These are phyloP conservation scores for Lochmaea capreae DNA, from an alignment of 2,888 invertebrate genomes.

Conservation along the genomic window DNA sequence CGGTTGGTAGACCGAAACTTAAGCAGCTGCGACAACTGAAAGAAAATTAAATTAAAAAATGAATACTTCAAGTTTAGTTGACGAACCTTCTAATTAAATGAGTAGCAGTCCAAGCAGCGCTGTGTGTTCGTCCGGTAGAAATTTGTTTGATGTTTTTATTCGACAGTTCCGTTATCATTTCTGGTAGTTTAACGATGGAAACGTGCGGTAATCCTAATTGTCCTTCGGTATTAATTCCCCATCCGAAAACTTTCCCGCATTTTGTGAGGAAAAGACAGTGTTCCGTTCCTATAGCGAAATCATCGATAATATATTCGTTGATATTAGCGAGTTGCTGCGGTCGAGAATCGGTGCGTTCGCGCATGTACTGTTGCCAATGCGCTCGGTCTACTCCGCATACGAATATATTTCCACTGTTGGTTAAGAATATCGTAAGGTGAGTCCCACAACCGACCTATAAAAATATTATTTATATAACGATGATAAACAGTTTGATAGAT, in stretches of 20 bases:
- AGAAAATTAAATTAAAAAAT: not conserved
- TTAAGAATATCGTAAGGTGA: conserved; percentile 73
- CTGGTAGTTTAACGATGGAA: conserved; percentile 70
- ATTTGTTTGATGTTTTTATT: conserved; percentile 71
- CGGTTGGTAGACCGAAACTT: conserved; percentile 68
- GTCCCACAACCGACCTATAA: conserved; percentile 70
- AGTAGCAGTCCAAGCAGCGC: conserved; percentile 73
- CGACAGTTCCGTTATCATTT: conserved; percentile 67
- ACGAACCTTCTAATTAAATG: conserved; percentile 63
- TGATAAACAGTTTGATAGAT: not conserved
- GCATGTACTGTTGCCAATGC: conserved; percentile 69
- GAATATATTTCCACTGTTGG: conserved; percentile 70
- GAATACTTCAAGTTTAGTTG: too few species aligned
- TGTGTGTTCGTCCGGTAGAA: conserved; percentile 73
- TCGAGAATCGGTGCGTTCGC: conserved; percentile 66
- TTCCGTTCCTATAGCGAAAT: conserved; percentile 73
- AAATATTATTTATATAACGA: too few species aligned
- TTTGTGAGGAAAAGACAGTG: conserved; percentile 70
- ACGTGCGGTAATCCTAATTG: conserved; percentile 72
- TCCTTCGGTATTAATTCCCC: conserved; percentile 75
- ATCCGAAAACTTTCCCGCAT: conserved; percentile 71
- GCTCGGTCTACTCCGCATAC: conserved; percentile 73
- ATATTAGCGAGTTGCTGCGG: conserved; percentile 68
- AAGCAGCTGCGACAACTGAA: conserved; percentile 55
- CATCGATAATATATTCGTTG: conserved; percentile 67